Conservation (phyloP, 2,797 vertebrate species). For the Hirundo rustica region DNA sequence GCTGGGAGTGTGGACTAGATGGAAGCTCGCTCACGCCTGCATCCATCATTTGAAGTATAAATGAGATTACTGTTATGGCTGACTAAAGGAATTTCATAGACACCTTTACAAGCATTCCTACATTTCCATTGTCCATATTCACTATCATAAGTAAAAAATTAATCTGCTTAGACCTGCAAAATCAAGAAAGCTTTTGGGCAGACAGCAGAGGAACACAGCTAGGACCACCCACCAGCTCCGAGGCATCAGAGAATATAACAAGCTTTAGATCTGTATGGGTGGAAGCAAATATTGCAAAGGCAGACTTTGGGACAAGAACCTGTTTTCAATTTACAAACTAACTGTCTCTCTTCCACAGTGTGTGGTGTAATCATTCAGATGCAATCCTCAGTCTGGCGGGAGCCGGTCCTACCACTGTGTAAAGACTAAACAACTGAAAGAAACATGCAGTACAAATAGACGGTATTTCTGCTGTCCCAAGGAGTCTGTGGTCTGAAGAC, state of each 20-base stretch:
- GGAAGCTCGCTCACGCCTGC: background rate
- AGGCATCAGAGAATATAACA: background rate
- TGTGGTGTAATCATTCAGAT: constrained; percentile 26
- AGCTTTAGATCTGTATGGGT: constrained; percentile 7
- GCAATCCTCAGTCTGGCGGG: background rate
- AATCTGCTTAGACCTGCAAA: background rate
- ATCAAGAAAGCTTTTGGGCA: background rate
- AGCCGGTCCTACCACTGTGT: background rate
- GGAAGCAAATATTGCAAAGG: constrained; percentile 23
- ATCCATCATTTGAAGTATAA: background rate
- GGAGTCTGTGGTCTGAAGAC: background rate
- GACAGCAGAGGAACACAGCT: background rate
- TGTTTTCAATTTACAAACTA: constrained; percentile 55
- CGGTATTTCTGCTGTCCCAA: background rate
- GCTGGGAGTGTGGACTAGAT: background rate
- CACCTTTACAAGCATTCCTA: background rate
- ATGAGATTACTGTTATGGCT: background rate
- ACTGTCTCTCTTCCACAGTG: constrained; percentile 19
- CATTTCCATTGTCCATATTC: background rate
- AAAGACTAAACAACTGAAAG: constrained; percentile 44
- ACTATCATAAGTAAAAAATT: background rate
- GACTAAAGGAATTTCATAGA: background rate
- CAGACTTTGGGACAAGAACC: background rate
- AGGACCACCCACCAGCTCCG: constrained; percentile 13
- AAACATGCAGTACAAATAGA: constrained; percentile 7